Evolutionary conservation across 2,888 invertebrate species (phyloP).

Genomic region (Drosophila infuscata): DNA sequence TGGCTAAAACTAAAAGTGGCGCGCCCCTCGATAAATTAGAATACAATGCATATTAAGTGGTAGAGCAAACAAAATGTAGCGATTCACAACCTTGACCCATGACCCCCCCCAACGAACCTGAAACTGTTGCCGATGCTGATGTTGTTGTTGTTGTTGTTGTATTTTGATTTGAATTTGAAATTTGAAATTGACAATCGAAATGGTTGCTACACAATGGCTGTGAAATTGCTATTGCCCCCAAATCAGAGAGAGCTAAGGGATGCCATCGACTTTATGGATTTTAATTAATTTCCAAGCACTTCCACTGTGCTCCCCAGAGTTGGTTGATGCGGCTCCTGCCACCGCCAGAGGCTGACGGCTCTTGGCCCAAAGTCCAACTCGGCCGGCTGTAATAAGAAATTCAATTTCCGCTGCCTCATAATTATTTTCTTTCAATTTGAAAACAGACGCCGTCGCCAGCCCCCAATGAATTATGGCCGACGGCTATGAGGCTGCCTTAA

Average conservation of each 20-base stretch:
- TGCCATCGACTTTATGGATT: slow-evolving; percentile 66
- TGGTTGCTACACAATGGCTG: slow-evolving; percentile 34
- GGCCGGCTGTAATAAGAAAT: slow-evolving; percentile 74
- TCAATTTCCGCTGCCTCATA: slow-evolving; percentile 78
- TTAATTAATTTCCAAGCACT: slow-evolving; percentile 75
- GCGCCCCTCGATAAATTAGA: slow-evolving; percentile 74
- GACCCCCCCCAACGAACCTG: slow-evolving; percentile 27
- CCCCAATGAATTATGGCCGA: slow-evolving; percentile 70
- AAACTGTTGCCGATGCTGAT: background rate
- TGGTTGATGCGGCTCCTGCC: slow-evolving; percentile 3
- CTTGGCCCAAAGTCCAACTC: slow-evolving; percentile 13
- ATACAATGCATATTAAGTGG: slow-evolving; percentile 70
- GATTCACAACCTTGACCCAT: slow-evolving; percentile 65
- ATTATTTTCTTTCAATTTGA: slow-evolving; percentile 81
- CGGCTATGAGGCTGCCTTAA: slow-evolving; percentile 50
- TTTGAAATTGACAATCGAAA: slow-evolving; percentile 24
- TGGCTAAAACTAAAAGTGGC: slow-evolving; percentile 35
- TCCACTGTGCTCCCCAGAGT: slow-evolving; percentile 20
- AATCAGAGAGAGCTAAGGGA: slow-evolving; percentile 12
- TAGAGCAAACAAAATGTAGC: slow-evolving; percentile 19
- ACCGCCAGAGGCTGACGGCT: slow-evolving; percentile 6
- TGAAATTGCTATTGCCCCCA: slow-evolving; percentile 32
- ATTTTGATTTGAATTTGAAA: slow-evolving; percentile 21
- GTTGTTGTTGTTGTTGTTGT: slow-evolving; percentile 4
- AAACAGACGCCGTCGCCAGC: slow-evolving; percentile 66